These are phyloP conservation scores for Machaerirhynchus nigripectus DNA, from an alignment of 2,113 vertebrate species.

Conservation along the genomic window DNA sequence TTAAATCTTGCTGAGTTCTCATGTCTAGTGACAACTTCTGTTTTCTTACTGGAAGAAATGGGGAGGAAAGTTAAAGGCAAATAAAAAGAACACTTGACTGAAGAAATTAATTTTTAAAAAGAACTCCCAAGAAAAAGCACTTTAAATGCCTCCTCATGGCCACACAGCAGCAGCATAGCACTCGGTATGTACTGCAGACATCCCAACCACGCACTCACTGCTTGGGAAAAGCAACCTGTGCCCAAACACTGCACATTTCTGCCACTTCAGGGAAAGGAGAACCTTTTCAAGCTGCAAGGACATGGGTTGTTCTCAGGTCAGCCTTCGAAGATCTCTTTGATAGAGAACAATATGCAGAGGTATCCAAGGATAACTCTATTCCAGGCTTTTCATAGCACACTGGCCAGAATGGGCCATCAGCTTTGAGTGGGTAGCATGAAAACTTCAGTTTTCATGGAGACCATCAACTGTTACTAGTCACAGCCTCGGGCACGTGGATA, in stretches of 20 bases:
- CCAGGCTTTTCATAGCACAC: fast-evolving
- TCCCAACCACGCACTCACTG: neutral
- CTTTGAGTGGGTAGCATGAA: neutral
- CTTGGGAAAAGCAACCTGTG: fast-evolving
- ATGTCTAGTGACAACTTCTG: neutral
- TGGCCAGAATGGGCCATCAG: neutral
- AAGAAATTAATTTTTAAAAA: constrained; percentile 13
- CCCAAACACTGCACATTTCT: neutral
- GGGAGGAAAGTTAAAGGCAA: neutral
- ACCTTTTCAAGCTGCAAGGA: neutral
- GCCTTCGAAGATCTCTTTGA: neutral
- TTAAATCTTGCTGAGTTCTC: neutral
- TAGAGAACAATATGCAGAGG: neutral
- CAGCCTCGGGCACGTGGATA: neutral
- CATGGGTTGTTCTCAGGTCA: neutral
- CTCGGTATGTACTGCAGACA: neutral
- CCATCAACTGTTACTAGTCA: neutral
- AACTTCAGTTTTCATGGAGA: neutral
- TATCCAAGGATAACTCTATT: neutral
- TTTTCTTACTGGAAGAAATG: neutral
- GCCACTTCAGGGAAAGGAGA: neutral
- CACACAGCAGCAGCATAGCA: neutral
- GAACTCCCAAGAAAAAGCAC: neutral
- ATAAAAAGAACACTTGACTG: neutral
- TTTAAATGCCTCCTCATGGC: neutral